Conservation (phyloP, 2,888 invertebrate species). For the Hofmannophila pseudospretella region DNA sequence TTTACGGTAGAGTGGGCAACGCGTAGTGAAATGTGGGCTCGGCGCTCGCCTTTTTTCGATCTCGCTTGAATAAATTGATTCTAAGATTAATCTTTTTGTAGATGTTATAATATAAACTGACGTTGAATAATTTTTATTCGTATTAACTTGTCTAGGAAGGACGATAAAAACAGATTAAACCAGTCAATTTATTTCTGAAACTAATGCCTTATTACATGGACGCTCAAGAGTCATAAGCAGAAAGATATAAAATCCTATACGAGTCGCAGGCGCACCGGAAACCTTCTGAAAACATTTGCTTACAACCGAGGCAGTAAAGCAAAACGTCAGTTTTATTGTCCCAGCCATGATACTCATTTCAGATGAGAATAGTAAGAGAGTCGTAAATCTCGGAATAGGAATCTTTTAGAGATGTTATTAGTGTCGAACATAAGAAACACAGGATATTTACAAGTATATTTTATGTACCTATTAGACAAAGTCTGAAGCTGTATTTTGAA, state of each 20-base stretch:
- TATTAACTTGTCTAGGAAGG: conserved; percentile 22
- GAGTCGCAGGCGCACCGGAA: conserved; percentile 52
- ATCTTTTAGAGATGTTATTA: conserved; percentile 42
- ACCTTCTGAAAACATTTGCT: conserved; percentile 58
- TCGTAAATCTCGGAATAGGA: conserved; percentile 66
- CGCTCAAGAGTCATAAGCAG: not conserved
- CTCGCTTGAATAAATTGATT: conserved; percentile 76
- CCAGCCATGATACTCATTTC: conserved; percentile 48
- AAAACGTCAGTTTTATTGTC: conserved; percentile 60
- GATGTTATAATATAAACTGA: conserved; percentile 51
- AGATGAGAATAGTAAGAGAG: conserved; percentile 52
- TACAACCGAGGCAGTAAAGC: conserved; percentile 39
- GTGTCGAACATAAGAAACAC: conserved; percentile 37
- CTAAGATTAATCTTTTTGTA: conserved; percentile 70
- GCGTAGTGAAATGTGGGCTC: conserved; percentile 71
- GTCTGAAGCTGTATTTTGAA: too few relatives aligned
- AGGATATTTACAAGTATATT: too few relatives aligned
- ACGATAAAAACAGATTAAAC: not conserved
- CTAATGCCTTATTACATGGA: not conserved
- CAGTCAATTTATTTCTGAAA: not conserved
- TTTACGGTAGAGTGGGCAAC: conserved; percentile 75
- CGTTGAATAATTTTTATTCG: conserved; percentile 20
- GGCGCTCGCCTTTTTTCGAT: conserved; percentile 64
- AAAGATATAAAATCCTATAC: conserved; percentile 28
- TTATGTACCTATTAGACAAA: too few relatives aligned